Evolutionary conservation across 1,140 invertebrate species (phyloP).

Genomic region (Drosophila tropicalis): DNA sequence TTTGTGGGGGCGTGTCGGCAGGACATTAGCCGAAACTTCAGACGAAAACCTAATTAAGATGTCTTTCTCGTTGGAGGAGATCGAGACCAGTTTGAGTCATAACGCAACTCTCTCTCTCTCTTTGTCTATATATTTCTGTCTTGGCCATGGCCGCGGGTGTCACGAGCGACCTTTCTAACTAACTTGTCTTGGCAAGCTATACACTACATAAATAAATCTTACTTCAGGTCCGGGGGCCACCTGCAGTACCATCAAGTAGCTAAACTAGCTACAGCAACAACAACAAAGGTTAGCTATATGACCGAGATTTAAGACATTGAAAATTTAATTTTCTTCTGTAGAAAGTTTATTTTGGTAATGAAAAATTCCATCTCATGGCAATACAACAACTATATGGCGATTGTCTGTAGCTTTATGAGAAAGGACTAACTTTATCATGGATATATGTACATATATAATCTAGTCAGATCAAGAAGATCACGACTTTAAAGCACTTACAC

Average conservation of each 20-base stretch:
- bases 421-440: too few relatives aligned
- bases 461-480: too few relatives aligned
- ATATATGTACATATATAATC: too few relatives aligned
- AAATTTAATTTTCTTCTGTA: slow-evolving; percentile 47
- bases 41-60: slow-evolving; percentile 53
- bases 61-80: slow-evolving; percentile 13
- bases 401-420: too few relatives aligned
- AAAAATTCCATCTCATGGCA: too few relatives aligned
- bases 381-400: too few relatives aligned
- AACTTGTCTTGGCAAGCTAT: slow-evolving; percentile 15
- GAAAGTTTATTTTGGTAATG: too few relatives aligned
- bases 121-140: slow-evolving; percentile 20
- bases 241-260: slow-evolving; percentile 10
- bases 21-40: slow-evolving; percentile 26
- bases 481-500: too few relatives aligned
- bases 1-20: slow-evolving; percentile 38
- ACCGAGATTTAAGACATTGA: slow-evolving; percentile 29
- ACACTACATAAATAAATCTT: slow-evolving; percentile 20
- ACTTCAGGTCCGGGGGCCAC: slow-evolving; percentile 17
- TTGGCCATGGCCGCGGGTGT: slow-evolving; percentile 38
- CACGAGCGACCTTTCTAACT: slow-evolving; percentile 50
- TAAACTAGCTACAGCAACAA: slow-evolving; percentile 14
- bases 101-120: background rate
- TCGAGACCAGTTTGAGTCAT: slow-evolving; percentile 28
- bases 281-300: slow-evolving; percentile 46